Conservation (phyloP, 2,888 invertebrate genomes). For the Apodemia duryi region DNA sequence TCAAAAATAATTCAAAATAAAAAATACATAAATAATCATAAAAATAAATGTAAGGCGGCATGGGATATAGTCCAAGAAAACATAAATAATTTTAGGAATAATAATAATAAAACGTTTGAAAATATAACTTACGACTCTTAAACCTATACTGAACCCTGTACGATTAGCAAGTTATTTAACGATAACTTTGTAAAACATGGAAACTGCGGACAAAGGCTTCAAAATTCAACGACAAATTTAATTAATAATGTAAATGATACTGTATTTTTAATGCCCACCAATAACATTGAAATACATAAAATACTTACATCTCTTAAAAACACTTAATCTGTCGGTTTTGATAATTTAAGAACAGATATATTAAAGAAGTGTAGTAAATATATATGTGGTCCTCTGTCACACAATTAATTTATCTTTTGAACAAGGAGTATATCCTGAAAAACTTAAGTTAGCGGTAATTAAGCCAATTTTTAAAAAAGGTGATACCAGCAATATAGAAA, state of each 20-base stretch:
- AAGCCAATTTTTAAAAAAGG: too few relatives aligned
- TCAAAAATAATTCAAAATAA: slow-evolving; percentile 18
- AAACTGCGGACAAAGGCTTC: background rate
- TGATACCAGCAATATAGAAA: background rate
- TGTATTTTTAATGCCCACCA: slow-evolving; percentile 7
- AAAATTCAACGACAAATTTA: background rate
- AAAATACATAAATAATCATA: slow-evolving; percentile 12
- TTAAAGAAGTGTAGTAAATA: slow-evolving; percentile 6
- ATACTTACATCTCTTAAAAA: too few relatives aligned
- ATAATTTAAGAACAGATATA: slow-evolving; percentile 9
- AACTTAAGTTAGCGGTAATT: too few relatives aligned
- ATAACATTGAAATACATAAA: background rate
- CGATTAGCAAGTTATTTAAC: slow-evolving; percentile 12
- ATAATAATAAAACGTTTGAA: background rate
- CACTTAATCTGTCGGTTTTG: too few relatives aligned
- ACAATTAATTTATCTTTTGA: slow-evolving; percentile 1
- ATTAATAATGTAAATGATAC: slow-evolving; percentile 1
- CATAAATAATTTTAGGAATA: background rate
- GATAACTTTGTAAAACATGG: background rate
- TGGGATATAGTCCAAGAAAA: slow-evolving; percentile 16
- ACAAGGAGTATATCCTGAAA: too few relatives aligned
- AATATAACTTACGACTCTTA: background rate
- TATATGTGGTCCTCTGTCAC: slow-evolving; percentile 1
- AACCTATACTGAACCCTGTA: background rate
- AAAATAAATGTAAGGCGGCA: slow-evolving; percentile 17